Evolutionary conservation across 2,888 invertebrate species (phyloP).

Genomic region (Apotomis betuletana): DNA sequence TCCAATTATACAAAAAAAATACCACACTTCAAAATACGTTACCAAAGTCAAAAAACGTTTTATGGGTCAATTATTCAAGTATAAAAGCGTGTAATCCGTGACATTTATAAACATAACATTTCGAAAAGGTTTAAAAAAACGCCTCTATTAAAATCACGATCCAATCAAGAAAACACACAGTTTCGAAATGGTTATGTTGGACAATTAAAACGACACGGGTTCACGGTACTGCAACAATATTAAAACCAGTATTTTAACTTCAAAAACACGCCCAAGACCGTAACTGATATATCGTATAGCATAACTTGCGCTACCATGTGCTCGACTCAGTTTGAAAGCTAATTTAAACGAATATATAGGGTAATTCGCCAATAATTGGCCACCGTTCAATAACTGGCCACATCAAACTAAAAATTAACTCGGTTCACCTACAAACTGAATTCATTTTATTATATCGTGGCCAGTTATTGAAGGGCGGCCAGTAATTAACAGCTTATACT

Average conservation of each 20-base stretch:
- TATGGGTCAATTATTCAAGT: slow-evolving; percentile 55
- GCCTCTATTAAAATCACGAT: slow-evolving; percentile 54
- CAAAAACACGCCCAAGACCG: background rate
- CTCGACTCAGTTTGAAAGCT: no score
- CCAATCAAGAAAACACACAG: slow-evolving; percentile 60
- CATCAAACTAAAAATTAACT: no score
- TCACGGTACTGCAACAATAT: slow-evolving; percentile 2
- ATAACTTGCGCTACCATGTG: no score
- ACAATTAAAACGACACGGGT: slow-evolving; percentile 60
- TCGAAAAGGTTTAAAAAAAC: slow-evolving; percentile 39
- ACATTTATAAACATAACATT: slow-evolving; percentile 68
- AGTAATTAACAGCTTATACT: no score
- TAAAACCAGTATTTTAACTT: background rate
- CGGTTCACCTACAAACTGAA: no score
- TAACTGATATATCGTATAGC: background rate
- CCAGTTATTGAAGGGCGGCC: no score
- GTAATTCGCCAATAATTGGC: no score
- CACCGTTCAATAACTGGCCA: no score
- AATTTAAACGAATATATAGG: no score
- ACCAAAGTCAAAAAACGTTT: slow-evolving; percentile 25
- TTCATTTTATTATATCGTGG: no score
- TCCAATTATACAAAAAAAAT: slow-evolving; percentile 26
- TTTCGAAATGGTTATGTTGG: slow-evolving; percentile 52
- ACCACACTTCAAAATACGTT: slow-evolving; percentile 29
- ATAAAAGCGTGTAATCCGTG: slow-evolving; percentile 64